Percentiles rank a stretch among this genome's conserved stretches.
phyloP scores from a whole-genome alignment of 2,797 vertebrate genomes.

The Meda fulgida region DNA sequence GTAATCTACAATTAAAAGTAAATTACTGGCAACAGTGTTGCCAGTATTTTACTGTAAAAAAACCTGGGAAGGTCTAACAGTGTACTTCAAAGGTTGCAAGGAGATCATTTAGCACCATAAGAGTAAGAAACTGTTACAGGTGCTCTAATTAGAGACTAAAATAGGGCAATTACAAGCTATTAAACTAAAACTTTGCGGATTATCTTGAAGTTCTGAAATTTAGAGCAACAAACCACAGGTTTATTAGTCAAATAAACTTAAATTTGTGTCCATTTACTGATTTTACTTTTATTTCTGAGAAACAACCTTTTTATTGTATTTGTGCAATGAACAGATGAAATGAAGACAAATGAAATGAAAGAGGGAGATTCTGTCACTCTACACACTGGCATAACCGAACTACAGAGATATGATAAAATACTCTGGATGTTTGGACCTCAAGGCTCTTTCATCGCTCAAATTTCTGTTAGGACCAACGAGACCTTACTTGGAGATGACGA shows the following conservation, averaged over 20 bases:
- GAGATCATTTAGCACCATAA: neutral
- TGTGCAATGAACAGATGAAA: neutral
- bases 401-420: neutral
- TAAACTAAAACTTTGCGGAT: fast-evolving
- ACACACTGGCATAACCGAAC: neutral
- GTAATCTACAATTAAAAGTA: too few relatives aligned
- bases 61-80: too few relatives aligned
- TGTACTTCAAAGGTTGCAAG: neutral
- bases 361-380: neutral
- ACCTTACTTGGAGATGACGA: too few relatives aligned
- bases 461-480: neutral
- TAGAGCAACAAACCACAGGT: neutral
- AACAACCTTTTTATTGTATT: neutral
- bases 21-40: too few relatives aligned
- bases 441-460: neutral
- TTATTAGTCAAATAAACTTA: neutral
- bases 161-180: neutral
- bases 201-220: neutral
- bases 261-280: neutral
- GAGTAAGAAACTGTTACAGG: neutral
- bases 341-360: neutral
- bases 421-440: neutral
- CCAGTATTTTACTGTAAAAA: too few relatives aligned
- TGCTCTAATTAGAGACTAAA: neutral
- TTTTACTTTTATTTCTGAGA: neutral